These are phyloP conservation scores for Embidobia sp. DNA, from an alignment of 2,888 invertebrate genomes.

Conservation along the genomic window DNA sequence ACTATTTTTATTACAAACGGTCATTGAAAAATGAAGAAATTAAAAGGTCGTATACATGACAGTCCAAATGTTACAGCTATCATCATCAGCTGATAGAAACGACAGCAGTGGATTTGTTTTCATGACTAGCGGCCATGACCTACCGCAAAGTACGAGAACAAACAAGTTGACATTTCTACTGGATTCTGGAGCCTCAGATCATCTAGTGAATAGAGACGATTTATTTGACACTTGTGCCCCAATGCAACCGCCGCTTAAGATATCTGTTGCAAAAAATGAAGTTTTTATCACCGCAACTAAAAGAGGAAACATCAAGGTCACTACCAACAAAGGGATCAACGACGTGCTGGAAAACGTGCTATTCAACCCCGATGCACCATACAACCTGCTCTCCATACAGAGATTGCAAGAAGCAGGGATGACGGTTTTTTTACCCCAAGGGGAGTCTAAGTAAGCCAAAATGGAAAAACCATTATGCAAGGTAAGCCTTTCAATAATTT, in stretches of 20 bases:
- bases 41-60: too few species aligned
- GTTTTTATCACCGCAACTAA: conserved; percentile 71
- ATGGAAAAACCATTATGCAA: conserved; percentile 62
- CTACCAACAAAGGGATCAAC: conserved; percentile 66
- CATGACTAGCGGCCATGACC: too few species aligned
- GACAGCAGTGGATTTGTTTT: not conserved
- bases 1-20: too few species aligned
- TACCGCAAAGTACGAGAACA: too few species aligned
- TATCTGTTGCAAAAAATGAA: conserved; percentile 71
- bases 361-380: conserved; percentile 71
- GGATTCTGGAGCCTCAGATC: conserved; percentile 12
- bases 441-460: conserved; percentile 67
- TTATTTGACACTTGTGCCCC: not conserved
- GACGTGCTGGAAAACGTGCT: conserved; percentile 68
- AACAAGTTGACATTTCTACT: conserved; percentile 5
- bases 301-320: conserved; percentile 70
- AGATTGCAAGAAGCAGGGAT: conserved; percentile 70
- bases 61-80: too few species aligned
- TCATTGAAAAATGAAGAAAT: too few species aligned
- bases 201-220: conserved; percentile 1
- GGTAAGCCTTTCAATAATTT: conserved; percentile 69
- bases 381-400: conserved; percentile 72
- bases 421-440: conserved; percentile 70
- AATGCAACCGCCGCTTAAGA: conserved; percentile 29
- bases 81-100: conserved; percentile 5